A percentile compares a stretch with the other conserved stretches of the same genome.
Conservation (phyloP, 2,797 vertebrate species). For the Prunella strophiata region DNA sequence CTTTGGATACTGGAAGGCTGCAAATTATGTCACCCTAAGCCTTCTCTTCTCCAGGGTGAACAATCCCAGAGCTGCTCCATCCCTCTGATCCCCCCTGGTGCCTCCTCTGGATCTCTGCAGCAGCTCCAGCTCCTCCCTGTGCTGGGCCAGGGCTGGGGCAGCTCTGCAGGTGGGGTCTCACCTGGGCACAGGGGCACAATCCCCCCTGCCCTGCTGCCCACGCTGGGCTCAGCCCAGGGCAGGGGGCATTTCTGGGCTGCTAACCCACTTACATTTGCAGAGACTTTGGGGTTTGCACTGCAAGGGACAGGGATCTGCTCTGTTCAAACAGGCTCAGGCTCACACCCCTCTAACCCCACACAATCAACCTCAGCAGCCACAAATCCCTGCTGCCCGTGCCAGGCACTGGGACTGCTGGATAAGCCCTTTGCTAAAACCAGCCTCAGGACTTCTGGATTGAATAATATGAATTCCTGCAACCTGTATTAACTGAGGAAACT, state of each 20-base stretch:
- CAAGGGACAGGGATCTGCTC: neutral
- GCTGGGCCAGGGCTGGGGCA: neutral
- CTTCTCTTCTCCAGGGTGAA: neutral
- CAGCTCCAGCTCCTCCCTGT: neutral
- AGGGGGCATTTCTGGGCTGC: neutral
- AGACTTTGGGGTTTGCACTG: neutral
- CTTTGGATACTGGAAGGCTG: neutral
- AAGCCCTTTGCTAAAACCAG: neutral
- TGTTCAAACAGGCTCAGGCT: neutral
- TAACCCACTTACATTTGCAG: neutral
- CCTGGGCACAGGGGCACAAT: neutral
- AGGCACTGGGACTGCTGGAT: neutral
- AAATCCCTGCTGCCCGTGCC: neutral
- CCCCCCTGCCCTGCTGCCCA: neutral
- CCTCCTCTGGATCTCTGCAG: neutral
- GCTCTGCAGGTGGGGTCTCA: neutral
- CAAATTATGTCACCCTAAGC: fast-evolving
- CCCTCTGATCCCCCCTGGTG: neutral
- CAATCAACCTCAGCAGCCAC: neutral
- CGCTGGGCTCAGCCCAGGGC: neutral
- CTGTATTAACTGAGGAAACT: neutral
- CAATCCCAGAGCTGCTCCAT: neutral
- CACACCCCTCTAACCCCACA: neutral
- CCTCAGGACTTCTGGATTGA: neutral
- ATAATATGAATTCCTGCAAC: neutral